Percentiles rank a stretch among this genome's conserved stretches.
Evolutionary conservation across 2,888 invertebrate species (phyloP).

Genomic region (Mycalesis mineus): DNA sequence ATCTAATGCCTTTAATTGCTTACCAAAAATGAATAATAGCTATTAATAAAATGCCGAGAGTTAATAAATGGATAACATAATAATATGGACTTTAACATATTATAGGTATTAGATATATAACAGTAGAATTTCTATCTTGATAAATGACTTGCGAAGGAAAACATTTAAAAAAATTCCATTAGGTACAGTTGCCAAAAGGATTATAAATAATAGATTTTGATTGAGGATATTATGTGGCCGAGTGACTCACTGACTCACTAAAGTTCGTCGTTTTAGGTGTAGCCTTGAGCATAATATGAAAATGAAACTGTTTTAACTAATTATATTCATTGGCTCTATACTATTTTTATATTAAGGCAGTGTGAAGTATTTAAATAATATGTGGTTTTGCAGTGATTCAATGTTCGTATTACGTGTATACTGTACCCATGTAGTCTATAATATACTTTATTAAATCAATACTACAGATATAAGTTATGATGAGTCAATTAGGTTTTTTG

Average conservation of each 20-base stretch:
- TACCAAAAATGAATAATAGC: no score
- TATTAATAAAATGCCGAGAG: neutral
- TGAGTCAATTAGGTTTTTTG: no score
- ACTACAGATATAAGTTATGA: no score
- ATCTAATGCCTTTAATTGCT: no score
- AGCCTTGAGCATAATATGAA: conserved; percentile 3
- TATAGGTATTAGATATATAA: no score
- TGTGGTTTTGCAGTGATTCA: no score
- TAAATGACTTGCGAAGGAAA: neutral
- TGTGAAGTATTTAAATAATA: no score
- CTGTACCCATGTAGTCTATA: no score
- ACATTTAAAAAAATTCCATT: neutral
- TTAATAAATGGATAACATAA: neutral
- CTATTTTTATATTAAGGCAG: neutral
- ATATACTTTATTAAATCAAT: no score
- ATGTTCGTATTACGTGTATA: no score
- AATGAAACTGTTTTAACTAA: conserved; percentile 1
- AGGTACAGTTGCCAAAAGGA: neutral
- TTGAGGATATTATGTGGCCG: neutral
- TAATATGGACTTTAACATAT: no score
- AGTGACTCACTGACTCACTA: conserved; percentile 7
- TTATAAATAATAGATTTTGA: neutral
- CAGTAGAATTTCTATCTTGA: neutral
- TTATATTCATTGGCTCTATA: neutral
- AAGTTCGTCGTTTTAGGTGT: neutral